Evolutionary conservation across 2,797 vertebrate genomes (phyloP).

Genomic region (Pipistrellus nathusii): DNA sequence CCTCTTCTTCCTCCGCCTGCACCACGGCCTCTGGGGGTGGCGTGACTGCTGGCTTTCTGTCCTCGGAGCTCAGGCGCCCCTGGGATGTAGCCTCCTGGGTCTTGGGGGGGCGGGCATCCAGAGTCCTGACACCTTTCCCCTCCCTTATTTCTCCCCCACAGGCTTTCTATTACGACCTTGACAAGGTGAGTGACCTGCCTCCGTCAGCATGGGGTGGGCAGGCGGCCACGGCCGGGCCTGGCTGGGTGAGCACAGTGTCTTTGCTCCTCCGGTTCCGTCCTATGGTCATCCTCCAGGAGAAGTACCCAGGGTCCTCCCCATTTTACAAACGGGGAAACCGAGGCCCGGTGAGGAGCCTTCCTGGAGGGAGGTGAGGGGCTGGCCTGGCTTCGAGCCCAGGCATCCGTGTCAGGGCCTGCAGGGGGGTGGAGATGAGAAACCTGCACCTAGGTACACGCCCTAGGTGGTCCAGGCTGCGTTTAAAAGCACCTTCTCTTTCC

Average conservation of each 20-base stretch:
- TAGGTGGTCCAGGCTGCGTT: rapidly evolving
- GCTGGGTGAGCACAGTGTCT: background rate
- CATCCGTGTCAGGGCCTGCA: background rate
- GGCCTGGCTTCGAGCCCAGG: background rate
- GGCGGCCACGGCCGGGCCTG: rapidly evolving
- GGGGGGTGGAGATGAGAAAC: background rate
- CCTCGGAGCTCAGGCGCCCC: background rate
- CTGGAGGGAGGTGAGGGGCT: background rate
- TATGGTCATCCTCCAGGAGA: background rate
- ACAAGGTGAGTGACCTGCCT: slow-evolving; percentile 91
- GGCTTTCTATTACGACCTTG: slow-evolving; percentile 97
- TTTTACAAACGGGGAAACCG: background rate
- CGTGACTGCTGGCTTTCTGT: background rate
- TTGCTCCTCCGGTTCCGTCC: rapidly evolving
- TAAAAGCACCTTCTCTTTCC: background rate
- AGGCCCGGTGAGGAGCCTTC: background rate
- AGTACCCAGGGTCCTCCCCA: background rate
- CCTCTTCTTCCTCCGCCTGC: background rate
- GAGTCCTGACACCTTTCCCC: background rate
- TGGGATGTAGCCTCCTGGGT: background rate
- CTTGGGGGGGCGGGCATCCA: background rate
- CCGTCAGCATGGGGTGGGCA: rapidly evolving
- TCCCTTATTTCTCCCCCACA: slow-evolving; percentile 79
- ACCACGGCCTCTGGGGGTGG: rapidly evolving
- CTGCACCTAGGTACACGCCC: too few relatives aligned